Evolutionary conservation across 2,888 invertebrate genomes (phyloP).

Genomic region (Acrocyrtus sp.): DNA sequence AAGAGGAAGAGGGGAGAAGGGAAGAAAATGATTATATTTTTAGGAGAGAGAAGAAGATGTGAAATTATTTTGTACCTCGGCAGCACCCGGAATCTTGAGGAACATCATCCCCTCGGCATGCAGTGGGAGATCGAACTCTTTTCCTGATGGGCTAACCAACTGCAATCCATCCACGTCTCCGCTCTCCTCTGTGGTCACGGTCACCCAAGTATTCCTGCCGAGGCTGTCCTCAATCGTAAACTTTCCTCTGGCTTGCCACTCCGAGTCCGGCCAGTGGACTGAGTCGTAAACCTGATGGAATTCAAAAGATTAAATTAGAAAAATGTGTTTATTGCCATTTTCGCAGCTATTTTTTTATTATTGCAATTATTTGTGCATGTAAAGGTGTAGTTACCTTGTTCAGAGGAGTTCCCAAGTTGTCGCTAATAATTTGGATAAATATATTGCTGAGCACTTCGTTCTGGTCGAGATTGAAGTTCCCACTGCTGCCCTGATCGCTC

Average conservation of each 20-base stretch:
- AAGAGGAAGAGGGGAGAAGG: neutral
- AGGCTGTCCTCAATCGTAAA: slow-evolving; percentile 63
- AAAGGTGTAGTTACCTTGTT: slow-evolving; percentile 55
- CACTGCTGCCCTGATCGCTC: slow-evolving; percentile 55
- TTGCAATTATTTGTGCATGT: neutral
- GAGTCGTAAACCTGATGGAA: slow-evolving; percentile 59
- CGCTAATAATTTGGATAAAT: slow-evolving; percentile 61
- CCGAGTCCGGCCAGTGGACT: slow-evolving; percentile 62
- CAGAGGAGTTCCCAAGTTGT: slow-evolving; percentile 62
- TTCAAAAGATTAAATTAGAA: slow-evolving; percentile 17
- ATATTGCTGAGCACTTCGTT: slow-evolving; percentile 61
- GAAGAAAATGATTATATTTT: neutral
- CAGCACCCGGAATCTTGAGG: slow-evolving; percentile 62
- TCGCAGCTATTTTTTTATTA: no score
- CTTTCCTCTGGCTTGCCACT: slow-evolving; percentile 62
- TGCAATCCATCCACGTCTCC: slow-evolving; percentile 64
- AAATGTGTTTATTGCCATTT: slow-evolving; percentile 13
- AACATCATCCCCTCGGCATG: slow-evolving; percentile 63
- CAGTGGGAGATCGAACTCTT: slow-evolving; percentile 63
- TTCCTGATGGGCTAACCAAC: slow-evolving; percentile 63
- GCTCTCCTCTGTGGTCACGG: slow-evolving; percentile 62
- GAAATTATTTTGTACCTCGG: slow-evolving; percentile 59
- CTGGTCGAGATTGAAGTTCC: slow-evolving; percentile 62
- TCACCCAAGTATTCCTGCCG: slow-evolving; percentile 63
- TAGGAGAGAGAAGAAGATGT: neutral